Percentiles rank a stretch among this genome's conserved stretches.
Conservation (phyloP, 2,113 vertebrate species). For the Romanogobio albipinnatus region DNA sequence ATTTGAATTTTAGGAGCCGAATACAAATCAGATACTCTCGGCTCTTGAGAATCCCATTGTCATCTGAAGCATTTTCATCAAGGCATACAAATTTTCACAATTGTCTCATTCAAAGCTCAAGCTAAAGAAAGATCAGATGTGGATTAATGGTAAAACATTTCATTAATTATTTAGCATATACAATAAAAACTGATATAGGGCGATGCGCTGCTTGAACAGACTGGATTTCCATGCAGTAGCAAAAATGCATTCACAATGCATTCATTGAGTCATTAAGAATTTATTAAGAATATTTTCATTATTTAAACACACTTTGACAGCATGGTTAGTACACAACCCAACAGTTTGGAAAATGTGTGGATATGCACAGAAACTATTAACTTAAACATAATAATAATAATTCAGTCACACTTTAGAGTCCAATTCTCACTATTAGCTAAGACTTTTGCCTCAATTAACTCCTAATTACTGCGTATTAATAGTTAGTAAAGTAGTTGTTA, state of each 20-base stretch:
- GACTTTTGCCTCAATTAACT: no score
- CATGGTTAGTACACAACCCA: background rate
- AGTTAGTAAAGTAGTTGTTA: no score
- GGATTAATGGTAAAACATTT: constrained; percentile 25
- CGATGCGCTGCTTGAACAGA: background rate
- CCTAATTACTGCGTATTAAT: no score
- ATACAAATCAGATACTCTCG: constrained; percentile 58
- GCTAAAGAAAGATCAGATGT: constrained; percentile 34
- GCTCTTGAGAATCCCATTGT: constrained; percentile 60
- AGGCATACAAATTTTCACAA: constrained; percentile 50
- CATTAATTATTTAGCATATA: constrained; percentile 10
- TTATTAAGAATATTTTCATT: background rate
- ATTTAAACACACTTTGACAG: background rate
- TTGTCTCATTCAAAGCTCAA: constrained; percentile 44
- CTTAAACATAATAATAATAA: no score
- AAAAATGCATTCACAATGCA: background rate
- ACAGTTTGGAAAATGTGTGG: background rate
- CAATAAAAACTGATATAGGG: background rate
- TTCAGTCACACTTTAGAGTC: no score
- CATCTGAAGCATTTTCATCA: constrained; percentile 56
- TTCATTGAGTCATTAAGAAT: background rate
- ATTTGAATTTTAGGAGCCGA: constrained; percentile 57
- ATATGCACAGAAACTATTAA: background rate
- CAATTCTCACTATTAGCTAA: no score
- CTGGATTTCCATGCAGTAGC: background rate